Evolutionary conservation across 2,888 invertebrate species (phyloP), one percentile per base, ranked within the genome.

Genomic region (Phaonia tiefii): DNA sequence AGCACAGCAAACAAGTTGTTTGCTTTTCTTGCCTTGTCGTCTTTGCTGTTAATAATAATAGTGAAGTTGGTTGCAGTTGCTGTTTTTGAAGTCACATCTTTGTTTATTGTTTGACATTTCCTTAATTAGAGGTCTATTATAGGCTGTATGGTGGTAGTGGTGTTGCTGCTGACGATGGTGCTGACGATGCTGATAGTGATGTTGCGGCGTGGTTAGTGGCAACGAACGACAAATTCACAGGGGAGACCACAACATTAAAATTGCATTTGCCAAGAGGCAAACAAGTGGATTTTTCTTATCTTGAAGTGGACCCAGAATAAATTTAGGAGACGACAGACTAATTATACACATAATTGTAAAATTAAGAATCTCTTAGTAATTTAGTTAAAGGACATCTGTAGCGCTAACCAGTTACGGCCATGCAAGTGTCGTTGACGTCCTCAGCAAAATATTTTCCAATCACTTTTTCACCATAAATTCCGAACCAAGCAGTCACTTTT

Each of bases 111-210:
- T 74, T 80, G 80, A 76, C 76, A 76, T 69, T 58, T 76, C 73
- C 77, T 80, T 80, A 80, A 80, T 80, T 80, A 80, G 77, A 77
- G 77, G 66, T 80, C 76, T 77, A 76, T 76, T 80, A 73, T 70
- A 31, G 26, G 37, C 60, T 60, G 49, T 51, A 10, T 44, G 13
- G 5, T 51, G 58, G 51, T 37, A n/a, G 25, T 25, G 44, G 22
- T 37, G 17, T 0, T 15, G 15, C 42, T 44, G 10, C n/a, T 49
- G 37, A 22, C 37, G 15, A 63, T 37, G n/a, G n/a, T n/a, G n/a
- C n/a, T n/a, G n/a, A n/a, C n/a, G n/a, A n/a, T n/a, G n/a, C n/a
- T n/a, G n/a, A n/a, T n/a, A n/a, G n/a, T n/a, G n/a, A n/a, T n/a
- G n/a, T n/a, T n/a, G n/a, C n/a, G n/a, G 13, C 22, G 17, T 46